phyloP scores from a whole-genome alignment of 23 tunicate genomes.

The Clavelina lepadiformis region DNA sequence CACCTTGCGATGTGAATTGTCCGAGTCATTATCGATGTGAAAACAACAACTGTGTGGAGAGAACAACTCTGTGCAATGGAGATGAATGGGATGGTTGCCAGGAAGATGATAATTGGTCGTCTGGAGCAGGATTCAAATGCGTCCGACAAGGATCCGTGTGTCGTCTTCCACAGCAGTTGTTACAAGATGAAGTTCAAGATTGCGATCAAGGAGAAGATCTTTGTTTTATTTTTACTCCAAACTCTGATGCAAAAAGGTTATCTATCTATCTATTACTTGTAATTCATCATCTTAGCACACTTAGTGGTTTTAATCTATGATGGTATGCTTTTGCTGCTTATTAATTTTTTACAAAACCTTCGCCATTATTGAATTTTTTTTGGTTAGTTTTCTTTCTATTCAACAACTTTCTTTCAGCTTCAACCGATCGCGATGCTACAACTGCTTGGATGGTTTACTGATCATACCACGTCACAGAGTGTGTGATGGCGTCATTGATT shows the following conservation, averaged over 20 bases:
- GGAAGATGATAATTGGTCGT: constrained; percentile 14
- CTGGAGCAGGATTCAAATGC: constrained; percentile 53
- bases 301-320: too few relatives aligned
- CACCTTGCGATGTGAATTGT: constrained; percentile 13
- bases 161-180: constrained; percentile 42
- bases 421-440: constrained; percentile 4
- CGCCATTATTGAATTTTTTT: too few relatives aligned
- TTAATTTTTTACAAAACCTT: too few relatives aligned
- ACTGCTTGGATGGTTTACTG: constrained; percentile 19
- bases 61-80: constrained; percentile 12
- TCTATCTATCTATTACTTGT: too few relatives aligned
- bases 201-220: constrained; percentile 43
- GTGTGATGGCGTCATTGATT: constrained; percentile 46
- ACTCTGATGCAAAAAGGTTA: too few relatives aligned
- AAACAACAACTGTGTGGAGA: background rate
- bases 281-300: too few relatives aligned
- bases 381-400: too few relatives aligned
- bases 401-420: too few relatives aligned
- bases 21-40: constrained; percentile 11
- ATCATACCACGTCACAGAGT: constrained; percentile 13
- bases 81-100: constrained; percentile 3
- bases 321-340: too few relatives aligned
- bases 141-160: constrained; percentile 21
- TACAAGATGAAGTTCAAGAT: constrained; percentile 36
- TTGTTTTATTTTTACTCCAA: too few relatives aligned